Evolutionary conservation across 2,113 vertebrate species (phyloP).

Genomic region (Podarcis muralis): DNA sequence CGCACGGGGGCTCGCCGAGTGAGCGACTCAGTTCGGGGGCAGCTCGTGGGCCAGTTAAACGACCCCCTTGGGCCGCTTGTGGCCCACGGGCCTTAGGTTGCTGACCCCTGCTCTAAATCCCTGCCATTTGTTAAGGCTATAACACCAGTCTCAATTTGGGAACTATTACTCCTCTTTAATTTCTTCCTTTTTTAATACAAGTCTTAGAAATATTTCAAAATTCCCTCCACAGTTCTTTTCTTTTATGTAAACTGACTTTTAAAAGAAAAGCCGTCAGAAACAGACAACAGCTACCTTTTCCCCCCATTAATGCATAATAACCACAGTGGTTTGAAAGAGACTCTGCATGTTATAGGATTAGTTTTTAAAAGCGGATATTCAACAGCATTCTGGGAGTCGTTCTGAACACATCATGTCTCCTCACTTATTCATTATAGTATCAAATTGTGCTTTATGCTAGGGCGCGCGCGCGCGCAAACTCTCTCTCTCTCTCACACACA

Average conservation of each 20-base stretch:
- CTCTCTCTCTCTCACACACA: not conserved
- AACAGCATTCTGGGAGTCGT: conserved; percentile 24
- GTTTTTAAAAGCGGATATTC: conserved; percentile 38
- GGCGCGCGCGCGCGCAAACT: not conserved
- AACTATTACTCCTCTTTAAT: not conserved
- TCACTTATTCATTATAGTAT: conserved; percentile 40
- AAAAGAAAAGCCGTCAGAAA: conserved; percentile 2
- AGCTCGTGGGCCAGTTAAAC: no score
- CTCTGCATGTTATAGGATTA: conserved; percentile 14
- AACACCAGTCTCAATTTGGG: not conserved
- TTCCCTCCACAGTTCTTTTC: not conserved
- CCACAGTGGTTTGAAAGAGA: not conserved
- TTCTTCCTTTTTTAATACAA: not conserved
- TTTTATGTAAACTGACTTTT: conserved; percentile 15
- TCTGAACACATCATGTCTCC: not conserved
- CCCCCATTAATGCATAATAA: conserved; percentile 12
- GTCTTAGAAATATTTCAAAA: not conserved
- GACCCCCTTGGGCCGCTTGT: no score
- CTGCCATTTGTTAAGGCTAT: not conserved
- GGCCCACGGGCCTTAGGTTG: no score
- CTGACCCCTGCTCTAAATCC: no score
- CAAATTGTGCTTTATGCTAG: conserved; percentile 41
- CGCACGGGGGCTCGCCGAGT: no score
- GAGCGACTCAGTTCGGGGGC: no score
- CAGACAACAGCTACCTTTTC: not conserved